phyloP scores from a whole-genome alignment of 2,888 invertebrate genomes.

The Brassicogethes aeneus region DNA sequence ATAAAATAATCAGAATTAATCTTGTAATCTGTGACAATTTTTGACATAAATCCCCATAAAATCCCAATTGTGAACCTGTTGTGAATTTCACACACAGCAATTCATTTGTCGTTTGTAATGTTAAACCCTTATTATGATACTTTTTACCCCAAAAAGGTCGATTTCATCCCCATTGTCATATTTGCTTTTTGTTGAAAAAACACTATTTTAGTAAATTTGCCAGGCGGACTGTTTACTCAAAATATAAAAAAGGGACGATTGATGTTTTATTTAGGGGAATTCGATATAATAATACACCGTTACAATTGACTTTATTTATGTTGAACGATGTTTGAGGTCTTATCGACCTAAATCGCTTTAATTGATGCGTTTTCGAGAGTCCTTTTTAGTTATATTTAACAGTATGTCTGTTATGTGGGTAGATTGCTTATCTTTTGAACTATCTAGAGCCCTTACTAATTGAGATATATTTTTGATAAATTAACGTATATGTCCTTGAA shows the following conservation, averaged over 20 bases:
- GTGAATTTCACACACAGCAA: background rate
- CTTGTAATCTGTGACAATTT: no score
- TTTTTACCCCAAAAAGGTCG: constrained; percentile 18
- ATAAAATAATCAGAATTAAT: no score
- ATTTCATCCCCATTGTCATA: constrained; percentile 24
- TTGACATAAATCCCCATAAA: background rate
- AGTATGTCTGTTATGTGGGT: background rate
- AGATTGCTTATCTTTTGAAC: no score
- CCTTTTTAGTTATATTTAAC: background rate
- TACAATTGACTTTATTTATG: constrained; percentile 28
- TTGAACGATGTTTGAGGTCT: background rate
- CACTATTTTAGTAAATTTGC: constrained; percentile 34
- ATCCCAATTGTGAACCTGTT: constrained; percentile 13
- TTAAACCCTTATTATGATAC: constrained; percentile 22
- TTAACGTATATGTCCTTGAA: no score
- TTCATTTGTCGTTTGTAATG: constrained; percentile 12
- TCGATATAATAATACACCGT: constrained; percentile 23
- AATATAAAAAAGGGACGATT: constrained; percentile 32
- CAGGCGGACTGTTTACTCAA: constrained; percentile 38
- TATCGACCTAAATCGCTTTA: background rate
- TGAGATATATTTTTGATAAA: no score
- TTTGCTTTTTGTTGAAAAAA: constrained; percentile 34
- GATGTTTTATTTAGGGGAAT: constrained; percentile 21
- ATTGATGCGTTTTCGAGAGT: background rate
- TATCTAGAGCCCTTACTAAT: no score